Conservation (phyloP, 2,113 vertebrate species). For the Ammospiza caudacuta region DNA sequence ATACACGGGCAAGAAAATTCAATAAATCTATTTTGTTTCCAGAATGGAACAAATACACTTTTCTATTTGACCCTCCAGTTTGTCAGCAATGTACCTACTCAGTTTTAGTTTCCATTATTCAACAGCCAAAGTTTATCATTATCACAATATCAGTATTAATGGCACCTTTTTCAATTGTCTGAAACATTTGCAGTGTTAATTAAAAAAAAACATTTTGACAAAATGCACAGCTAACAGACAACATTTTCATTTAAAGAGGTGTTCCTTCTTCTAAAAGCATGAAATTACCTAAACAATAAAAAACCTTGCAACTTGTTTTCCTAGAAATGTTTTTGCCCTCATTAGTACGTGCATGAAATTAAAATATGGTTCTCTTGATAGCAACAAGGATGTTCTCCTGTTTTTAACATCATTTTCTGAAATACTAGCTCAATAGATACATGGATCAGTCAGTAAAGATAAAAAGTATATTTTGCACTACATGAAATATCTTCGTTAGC, state of each 20-base stretch:
- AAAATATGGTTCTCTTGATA: neutral
- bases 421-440: neutral
- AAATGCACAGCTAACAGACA: neutral
- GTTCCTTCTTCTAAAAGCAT: neutral
- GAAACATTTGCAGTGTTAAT: neutral
- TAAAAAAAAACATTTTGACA: neutral
- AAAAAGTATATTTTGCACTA: neutral
- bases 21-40: neutral
- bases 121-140: neutral
- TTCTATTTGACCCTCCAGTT: neutral
- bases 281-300: neutral
- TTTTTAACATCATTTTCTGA: neutral
- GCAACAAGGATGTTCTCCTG: neutral
- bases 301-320: neutral
- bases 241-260: neutral
- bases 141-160: neutral
- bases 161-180: neutral
- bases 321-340: neutral
- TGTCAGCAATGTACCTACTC: neutral
- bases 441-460: neutral
- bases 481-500: slow-evolving; percentile 20
- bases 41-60: neutral
- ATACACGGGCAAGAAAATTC: neutral
- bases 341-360: neutral
- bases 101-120: neutral